Percentiles rank a stretch among this genome's conserved stretches.
Conservation (phyloP, 2,113 vertebrate genomes). For the Rhabdornis inornatus region DNA sequence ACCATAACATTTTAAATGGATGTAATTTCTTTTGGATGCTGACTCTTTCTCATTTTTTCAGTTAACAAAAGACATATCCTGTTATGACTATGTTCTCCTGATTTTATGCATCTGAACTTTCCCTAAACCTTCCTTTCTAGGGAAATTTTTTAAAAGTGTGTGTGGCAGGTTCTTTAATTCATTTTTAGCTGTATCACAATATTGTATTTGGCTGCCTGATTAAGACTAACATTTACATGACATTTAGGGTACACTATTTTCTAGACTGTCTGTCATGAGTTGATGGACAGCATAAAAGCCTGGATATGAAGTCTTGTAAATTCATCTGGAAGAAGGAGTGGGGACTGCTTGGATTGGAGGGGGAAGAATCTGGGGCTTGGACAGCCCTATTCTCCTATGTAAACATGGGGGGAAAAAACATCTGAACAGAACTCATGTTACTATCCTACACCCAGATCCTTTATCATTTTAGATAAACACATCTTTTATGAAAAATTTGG, state of each 20-base stretch:
- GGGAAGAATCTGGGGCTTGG: background rate
- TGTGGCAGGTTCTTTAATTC: constrained; percentile 48
- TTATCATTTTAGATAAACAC: background rate
- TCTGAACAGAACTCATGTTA: background rate
- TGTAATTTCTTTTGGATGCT: background rate
- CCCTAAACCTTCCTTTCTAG: constrained; percentile 44
- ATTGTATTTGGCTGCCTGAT: constrained; percentile 63
- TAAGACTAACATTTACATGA: constrained; percentile 63
- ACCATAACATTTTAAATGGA: background rate
- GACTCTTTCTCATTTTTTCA: background rate
- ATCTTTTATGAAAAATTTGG: background rate
- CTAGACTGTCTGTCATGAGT: constrained; percentile 53
- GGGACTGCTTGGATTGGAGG: background rate
- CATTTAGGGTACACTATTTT: constrained; percentile 50
- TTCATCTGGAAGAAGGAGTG: background rate
- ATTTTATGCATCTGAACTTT: constrained; percentile 33
- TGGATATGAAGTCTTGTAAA: constrained; percentile 23
- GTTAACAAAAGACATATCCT: constrained; percentile 26
- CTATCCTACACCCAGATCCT: background rate
- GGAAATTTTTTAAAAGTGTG: constrained; percentile 1
- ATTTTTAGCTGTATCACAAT: constrained; percentile 59
- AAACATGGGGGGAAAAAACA: background rate
- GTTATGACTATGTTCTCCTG: constrained; percentile 12
- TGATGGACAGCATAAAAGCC: constrained; percentile 40
- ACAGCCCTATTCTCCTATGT: background rate